Percentiles rank a stretch among this genome's conserved stretches.
Evolutionary conservation across 2,113 vertebrate genomes (phyloP).

Genomic region (Tupaia tana): DNA sequence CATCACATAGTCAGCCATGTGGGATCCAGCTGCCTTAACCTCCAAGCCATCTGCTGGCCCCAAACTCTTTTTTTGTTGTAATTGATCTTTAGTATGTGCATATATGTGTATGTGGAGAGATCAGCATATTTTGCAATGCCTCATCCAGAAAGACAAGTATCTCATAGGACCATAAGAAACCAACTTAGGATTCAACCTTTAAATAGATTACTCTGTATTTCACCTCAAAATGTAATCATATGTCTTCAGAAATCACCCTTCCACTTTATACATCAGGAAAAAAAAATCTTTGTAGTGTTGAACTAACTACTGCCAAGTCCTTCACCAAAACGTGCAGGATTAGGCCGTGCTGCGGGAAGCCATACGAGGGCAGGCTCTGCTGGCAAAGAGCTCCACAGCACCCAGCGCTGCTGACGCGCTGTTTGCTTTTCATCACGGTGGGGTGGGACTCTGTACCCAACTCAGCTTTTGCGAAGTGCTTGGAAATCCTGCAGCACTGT

Average conservation of each 20-base stretch:
- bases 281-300: constrained; percentile 20
- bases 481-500: background rate
- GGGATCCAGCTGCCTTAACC: too few species aligned
- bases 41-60: too few species aligned
- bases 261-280: constrained; percentile 34
- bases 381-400: background rate
- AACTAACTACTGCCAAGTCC: constrained; percentile 57
- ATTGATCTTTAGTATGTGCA: background rate
- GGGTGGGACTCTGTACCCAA: background rate
- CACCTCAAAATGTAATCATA: constrained; percentile 29
- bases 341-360: background rate
- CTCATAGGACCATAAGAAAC: background rate
- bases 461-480: background rate
- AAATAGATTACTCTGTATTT: constrained; percentile 19
- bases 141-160: constrained; percentile 37
- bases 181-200: constrained; percentile 34
- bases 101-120: background rate
- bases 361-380: background rate
- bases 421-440: background rate
- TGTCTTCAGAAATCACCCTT: constrained; percentile 11
- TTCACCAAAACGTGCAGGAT: constrained; percentile 56
- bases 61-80: background rate
- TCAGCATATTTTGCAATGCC: constrained; percentile 20
- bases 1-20: too few species aligned
- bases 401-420: background rate